Evolutionary conservation across 2,797 vertebrate species (phyloP).

Genomic region (Gymnodraco acuticeps): DNA sequence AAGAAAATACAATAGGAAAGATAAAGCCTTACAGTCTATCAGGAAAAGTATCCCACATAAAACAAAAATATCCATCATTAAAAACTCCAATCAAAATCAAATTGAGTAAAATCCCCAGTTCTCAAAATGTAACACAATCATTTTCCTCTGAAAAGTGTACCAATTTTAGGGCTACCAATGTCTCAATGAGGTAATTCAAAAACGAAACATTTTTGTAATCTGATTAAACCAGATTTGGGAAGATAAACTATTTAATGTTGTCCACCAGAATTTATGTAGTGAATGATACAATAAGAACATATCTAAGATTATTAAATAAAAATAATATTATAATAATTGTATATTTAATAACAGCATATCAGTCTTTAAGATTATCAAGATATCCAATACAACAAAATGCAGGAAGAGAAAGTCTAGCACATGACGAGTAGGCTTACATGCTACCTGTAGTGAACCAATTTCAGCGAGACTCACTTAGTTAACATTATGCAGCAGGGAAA

Average conservation of each 20-base stretch:
- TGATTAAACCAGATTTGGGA: neutral
- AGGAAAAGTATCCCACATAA: neutral
- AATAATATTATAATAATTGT: too few relatives aligned
- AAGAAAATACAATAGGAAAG: neutral
- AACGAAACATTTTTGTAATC: too few relatives aligned
- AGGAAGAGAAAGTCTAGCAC: too few relatives aligned
- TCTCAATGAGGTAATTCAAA: neutral
- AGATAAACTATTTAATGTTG: neutral
- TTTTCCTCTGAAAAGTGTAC: neutral
- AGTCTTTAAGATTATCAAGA: neutral
- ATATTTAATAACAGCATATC: neutral
- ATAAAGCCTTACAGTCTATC: neutral
- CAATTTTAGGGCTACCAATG: neutral
- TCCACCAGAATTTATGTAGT: neutral
- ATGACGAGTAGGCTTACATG: too few relatives aligned
- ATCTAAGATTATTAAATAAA: too few relatives aligned
- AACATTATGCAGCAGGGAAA: too few relatives aligned
- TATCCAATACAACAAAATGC: neutral
- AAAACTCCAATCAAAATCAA: neutral
- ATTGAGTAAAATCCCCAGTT: neutral
- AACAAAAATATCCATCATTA: neutral
- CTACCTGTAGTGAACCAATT: too few relatives aligned
- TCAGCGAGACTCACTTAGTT: too few relatives aligned
- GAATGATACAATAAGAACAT: too few relatives aligned
- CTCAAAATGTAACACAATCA: neutral